A percentile compares a stretch with the other conserved stretches of the same genome.
These are phyloP conservation scores for Leucoraja ocellata DNA, from an alignment of 2,797 vertebrate genomes.

Conservation along the genomic window DNA sequence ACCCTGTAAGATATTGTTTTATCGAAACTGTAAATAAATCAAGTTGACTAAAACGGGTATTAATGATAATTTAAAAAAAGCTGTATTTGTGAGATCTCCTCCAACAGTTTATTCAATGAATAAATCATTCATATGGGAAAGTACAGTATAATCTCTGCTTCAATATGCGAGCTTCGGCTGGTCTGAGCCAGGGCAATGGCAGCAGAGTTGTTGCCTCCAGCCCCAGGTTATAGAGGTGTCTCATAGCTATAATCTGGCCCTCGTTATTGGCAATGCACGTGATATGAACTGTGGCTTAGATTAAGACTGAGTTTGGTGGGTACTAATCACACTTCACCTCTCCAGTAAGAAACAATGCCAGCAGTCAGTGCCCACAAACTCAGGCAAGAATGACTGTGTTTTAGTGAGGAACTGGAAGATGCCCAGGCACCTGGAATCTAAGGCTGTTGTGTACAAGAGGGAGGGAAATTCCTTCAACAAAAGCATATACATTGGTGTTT, in stretches of 20 bases:
- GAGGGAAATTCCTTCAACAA: not conserved
- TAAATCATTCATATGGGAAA: not conserved
- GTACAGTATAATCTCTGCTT: not conserved
- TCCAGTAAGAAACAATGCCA: not conserved
- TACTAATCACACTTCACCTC: not conserved
- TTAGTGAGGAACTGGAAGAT: not conserved
- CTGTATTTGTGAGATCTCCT: not conserved
- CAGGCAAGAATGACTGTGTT: not conserved
- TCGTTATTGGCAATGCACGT: not conserved
- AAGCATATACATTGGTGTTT: not conserved
- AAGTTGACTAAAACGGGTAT: not conserved
- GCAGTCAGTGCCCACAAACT: not conserved
- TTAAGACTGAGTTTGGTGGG: not conserved
- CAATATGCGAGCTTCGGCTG: not conserved
- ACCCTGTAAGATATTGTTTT: not conserved
- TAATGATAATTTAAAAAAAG: not conserved
- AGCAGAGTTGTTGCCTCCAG: too few species aligned
- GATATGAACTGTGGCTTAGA: not conserved
- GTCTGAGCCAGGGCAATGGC: not conserved
- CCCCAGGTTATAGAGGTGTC: not conserved
- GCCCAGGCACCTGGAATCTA: not conserved
- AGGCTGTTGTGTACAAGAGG: not conserved
- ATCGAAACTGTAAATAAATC: not conserved
- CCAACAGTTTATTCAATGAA: not conserved
- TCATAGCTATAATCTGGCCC: not conserved